A percentile compares a stretch with the other conserved stretches of the same genome.
Conservation (phyloP, 2,797 vertebrate species). For the Mormyrops boulengeri region DNA sequence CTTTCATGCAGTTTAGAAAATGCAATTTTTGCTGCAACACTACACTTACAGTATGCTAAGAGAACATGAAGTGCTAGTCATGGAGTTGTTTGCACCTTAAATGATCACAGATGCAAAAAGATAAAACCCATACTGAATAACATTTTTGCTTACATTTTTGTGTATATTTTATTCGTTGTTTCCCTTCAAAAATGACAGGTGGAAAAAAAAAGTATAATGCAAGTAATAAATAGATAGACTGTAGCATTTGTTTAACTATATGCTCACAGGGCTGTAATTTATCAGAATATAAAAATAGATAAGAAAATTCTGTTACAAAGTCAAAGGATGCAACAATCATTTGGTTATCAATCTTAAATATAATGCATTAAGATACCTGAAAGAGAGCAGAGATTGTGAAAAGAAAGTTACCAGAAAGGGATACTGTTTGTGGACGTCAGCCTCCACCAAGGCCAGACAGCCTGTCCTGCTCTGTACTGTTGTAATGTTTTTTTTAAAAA, state of each 20-base stretch:
- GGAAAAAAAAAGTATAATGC: background rate
- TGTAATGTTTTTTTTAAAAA: too few species aligned
- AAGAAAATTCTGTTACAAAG: slow-evolving; percentile 23
- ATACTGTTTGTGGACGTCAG: background rate
- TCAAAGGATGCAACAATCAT: background rate
- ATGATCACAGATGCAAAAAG: background rate
- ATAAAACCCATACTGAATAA: background rate
- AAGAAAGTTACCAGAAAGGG: background rate
- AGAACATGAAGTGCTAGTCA: background rate
- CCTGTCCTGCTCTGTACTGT: background rate
- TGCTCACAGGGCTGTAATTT: slow-evolving; percentile 8
- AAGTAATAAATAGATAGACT: background rate
- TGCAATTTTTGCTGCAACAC: background rate
- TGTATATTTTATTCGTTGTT: background rate
- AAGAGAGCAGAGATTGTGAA: background rate
- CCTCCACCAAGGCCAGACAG: background rate
- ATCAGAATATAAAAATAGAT: slow-evolving; percentile 22
- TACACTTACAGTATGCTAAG: background rate
- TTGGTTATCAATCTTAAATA: background rate
- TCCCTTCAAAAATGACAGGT: background rate
- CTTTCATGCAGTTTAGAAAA: background rate
- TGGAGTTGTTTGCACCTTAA: background rate
- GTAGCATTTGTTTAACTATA: background rate
- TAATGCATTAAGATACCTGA: background rate
- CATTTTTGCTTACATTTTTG: background rate